Conservation (phyloP, 1,140 invertebrate species). For the Steinernema feltiae region DNA sequence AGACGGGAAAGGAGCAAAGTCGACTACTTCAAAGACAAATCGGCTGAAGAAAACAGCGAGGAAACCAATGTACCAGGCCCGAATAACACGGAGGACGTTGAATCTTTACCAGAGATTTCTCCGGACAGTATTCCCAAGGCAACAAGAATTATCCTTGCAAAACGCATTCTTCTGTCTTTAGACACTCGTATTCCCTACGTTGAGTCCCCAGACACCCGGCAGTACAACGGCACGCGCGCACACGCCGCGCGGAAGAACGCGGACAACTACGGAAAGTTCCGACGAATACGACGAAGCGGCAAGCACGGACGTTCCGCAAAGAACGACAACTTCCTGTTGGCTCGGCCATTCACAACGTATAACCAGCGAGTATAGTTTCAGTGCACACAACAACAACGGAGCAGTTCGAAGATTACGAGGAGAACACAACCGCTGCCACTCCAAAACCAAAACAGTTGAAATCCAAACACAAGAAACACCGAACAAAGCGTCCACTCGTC, state of each 20-base stretch:
- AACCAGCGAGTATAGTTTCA: not conserved
- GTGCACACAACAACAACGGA: not conserved
- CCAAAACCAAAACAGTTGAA: not conserved
- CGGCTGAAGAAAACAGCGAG: not conserved
- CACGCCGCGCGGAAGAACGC: not conserved
- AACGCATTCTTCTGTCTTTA: not conserved
- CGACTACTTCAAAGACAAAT: not conserved
- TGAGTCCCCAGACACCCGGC: not conserved
- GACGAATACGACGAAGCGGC: not conserved
- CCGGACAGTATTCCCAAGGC: not conserved
- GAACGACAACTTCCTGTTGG: not conserved
- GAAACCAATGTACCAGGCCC: not conserved
- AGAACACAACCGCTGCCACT: not conserved
- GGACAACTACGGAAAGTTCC: not conserved
- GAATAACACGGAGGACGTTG: not conserved
- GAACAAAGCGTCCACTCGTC: not conserved
- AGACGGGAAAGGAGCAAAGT: slow-evolving; percentile 17
- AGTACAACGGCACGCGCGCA: not conserved
- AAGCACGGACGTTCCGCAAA: not conserved
- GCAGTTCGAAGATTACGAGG: not conserved
- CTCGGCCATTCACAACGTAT: too few relatives aligned
- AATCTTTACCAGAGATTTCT: not conserved
- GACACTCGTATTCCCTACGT: not conserved
- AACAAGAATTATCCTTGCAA: not conserved
- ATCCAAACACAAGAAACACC: not conserved